Conservation (phyloP, 30 jellyfish, hydroid and myxozoan species). For the Haliclystus octoradiatus region DNA sequence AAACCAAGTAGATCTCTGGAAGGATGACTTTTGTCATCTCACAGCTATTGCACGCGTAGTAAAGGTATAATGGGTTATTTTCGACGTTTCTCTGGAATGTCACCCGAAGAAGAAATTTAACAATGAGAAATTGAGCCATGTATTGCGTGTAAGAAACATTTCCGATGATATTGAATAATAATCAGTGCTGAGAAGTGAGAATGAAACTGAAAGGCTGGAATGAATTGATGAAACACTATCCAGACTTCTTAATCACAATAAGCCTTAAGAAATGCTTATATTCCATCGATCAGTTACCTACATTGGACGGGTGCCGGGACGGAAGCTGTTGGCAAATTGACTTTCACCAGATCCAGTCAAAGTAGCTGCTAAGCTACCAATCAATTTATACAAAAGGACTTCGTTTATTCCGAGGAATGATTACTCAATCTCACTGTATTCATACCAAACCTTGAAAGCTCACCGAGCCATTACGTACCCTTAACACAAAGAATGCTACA, state of each 20-base stretch:
- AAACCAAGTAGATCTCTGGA: too few species aligned
- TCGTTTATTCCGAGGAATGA: too few species aligned
- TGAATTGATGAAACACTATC: constrained; percentile 8
- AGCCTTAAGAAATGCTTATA: constrained; percentile 9
- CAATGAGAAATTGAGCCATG: constrained; percentile 28
- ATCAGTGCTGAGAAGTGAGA: constrained; percentile 5
- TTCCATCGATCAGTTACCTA: neutral
- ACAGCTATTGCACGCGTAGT: too few species aligned
- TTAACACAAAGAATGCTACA: too few species aligned
- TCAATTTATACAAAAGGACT: constrained; percentile 5
- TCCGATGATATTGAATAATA: constrained; percentile 27
- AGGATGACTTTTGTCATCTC: too few species aligned
- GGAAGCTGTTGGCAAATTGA: too few species aligned
- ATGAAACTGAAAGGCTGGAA: constrained; percentile 18
- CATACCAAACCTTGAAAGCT: too few species aligned
- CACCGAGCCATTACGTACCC: constrained; percentile 19
- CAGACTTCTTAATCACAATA: constrained; percentile 14
- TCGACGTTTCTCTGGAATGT: constrained; percentile 26
- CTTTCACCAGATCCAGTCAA: constrained; percentile 9
- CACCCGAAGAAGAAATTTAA: constrained; percentile 34
- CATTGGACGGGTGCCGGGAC: constrained; percentile 8
- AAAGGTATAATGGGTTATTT: constrained; percentile 22
- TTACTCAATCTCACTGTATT: too few species aligned
- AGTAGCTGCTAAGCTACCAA: constrained; percentile 10
- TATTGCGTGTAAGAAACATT: constrained; percentile 23